Conservation (phyloP, 2,113 vertebrate species). For the Anolis sagrei region DNA sequence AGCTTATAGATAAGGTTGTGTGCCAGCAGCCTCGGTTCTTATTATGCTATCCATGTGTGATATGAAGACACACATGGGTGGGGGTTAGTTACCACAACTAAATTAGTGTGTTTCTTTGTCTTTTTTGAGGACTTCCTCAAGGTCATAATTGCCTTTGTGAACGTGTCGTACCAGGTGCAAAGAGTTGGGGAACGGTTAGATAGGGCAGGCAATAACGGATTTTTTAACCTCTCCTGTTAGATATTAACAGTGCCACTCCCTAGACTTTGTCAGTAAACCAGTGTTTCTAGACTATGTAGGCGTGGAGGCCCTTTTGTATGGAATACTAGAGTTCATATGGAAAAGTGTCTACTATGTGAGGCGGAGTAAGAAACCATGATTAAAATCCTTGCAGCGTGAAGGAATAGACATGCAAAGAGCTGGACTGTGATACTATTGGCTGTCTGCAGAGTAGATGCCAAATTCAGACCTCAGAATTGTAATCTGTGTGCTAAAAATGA, state of each 20-base stretch:
- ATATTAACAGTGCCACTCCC: slow-evolving; percentile 31
- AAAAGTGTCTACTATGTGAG: not conserved
- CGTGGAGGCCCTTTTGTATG: not conserved
- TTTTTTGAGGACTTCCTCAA: not conserved
- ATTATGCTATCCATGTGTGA: not conserved
- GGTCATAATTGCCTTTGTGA: not conserved
- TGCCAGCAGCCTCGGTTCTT: not conserved
- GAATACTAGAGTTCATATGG: not conserved
- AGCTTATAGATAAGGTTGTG: not conserved
- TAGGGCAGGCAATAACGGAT: not conserved
- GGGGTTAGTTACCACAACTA: not conserved
- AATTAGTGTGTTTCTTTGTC: not conserved
- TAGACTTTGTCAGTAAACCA: not conserved
- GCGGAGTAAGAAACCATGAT: not conserved
- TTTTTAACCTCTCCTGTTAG: slow-evolving; percentile 20
- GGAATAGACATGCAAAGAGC: not conserved
- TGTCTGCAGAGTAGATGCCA: not conserved
- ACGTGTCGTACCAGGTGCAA: not conserved
- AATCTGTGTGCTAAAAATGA: too few relatives aligned
- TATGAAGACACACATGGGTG: not conserved
- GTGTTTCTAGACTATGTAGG: not conserved
- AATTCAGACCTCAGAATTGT: too few relatives aligned
- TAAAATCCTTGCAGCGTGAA: not conserved
- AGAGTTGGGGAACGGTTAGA: not conserved
- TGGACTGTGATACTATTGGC: not conserved